These are phyloP conservation scores for Geotrypetes seraphini DNA, from an alignment of 2,797 vertebrate genomes.

Conservation along the genomic window DNA sequence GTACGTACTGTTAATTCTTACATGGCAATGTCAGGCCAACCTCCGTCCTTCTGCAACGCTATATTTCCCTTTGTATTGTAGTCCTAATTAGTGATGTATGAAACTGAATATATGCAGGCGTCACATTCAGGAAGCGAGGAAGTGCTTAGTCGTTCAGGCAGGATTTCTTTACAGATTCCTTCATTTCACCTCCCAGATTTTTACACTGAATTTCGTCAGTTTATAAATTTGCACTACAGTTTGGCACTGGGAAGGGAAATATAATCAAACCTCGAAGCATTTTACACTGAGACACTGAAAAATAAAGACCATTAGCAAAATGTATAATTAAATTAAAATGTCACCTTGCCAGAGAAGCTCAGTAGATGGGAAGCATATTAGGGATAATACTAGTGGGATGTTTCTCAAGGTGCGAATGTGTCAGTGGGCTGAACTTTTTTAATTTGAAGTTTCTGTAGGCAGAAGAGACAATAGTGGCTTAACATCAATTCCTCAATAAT, in stretches of 20 bases:
- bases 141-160: conserved; percentile 22
- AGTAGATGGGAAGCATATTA: conserved; percentile 63
- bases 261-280: conserved; percentile 35
- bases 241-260: conserved; percentile 13
- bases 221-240: conserved; percentile 60
- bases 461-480: conserved; percentile 27
- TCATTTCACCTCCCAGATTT: conserved; percentile 36
- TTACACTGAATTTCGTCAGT: conserved; percentile 62
- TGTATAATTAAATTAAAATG: conserved; percentile 75
- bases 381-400: conserved; percentile 62
- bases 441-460: conserved; percentile 43
- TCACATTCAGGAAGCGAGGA: conserved; percentile 25
- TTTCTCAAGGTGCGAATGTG: conserved; percentile 62
- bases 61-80: neutral
- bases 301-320: conserved; percentile 71
- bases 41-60: neutral
- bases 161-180: conserved; percentile 38
- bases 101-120: conserved; percentile 12
- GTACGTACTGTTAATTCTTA: too few relatives aligned
- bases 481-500: conserved; percentile 21
- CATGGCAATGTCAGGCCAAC: too few relatives aligned
- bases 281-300: conserved; percentile 63
- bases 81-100: neutral
- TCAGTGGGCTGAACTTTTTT: conserved; percentile 52
- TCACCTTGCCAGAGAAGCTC: conserved; percentile 52